phyloP scores from a whole-genome alignment of 2,113 vertebrate genomes.

The Egretta garzetta region DNA sequence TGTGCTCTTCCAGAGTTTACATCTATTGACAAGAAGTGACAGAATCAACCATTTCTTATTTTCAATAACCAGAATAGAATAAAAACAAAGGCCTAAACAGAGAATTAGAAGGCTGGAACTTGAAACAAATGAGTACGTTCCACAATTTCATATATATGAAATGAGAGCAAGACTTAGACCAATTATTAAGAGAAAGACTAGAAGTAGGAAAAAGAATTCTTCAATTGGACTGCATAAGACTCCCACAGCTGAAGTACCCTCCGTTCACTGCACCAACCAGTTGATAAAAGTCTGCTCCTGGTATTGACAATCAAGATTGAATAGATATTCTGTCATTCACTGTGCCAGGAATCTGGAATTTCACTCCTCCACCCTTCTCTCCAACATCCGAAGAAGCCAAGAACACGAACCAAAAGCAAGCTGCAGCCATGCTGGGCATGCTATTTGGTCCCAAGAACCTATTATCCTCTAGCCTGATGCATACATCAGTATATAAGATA shows the following conservation, averaged over 20 bases:
- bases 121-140: background rate
- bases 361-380: background rate
- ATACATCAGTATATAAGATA: background rate
- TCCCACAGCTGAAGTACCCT: background rate
- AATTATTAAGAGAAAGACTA: background rate
- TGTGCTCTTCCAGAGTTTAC: background rate
- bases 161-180: background rate
- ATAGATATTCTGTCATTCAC: background rate
- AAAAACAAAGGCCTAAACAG: background rate
- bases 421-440: background rate
- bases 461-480: background rate
- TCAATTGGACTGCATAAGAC: background rate
- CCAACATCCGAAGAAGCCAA: background rate
- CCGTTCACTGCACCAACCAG: background rate
- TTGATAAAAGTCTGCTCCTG: background rate
- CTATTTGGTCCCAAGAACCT: background rate
- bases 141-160: background rate
- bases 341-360: background rate
- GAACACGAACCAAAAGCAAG: background rate
- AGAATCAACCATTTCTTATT: background rate
- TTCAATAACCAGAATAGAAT: background rate
- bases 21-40: background rate
- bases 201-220: background rate
- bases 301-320: background rate
- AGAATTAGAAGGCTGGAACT: background rate